Conservation (phyloP, 2,113 vertebrate genomes). For the Kryptolebias marmoratus region DNA sequence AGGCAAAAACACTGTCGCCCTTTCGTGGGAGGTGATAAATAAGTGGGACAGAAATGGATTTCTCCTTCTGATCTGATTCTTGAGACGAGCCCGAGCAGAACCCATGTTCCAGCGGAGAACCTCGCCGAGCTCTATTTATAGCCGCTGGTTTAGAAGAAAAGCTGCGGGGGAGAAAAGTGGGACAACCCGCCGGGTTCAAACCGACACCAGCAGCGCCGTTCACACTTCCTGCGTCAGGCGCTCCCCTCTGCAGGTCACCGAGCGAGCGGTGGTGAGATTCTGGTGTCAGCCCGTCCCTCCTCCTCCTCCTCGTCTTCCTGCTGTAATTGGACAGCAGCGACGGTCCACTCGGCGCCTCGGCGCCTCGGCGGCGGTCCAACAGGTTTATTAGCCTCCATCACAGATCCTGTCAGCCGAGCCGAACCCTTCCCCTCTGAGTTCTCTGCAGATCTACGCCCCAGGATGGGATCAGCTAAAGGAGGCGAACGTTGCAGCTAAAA, state of each 20-base stretch:
- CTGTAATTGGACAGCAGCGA: slow-evolving; percentile 45
- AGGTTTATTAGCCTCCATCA: slow-evolving; percentile 49
- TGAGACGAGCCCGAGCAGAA: not conserved
- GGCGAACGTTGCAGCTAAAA: no score
- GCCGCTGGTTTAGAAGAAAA: slow-evolving; percentile 26
- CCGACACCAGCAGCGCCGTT: slow-evolving; percentile 29
- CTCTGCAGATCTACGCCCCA: not conserved
- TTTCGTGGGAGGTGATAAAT: no score
- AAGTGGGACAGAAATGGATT: no score
- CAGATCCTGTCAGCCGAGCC: slow-evolving; percentile 9
- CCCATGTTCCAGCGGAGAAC: slow-evolving; percentile 10
- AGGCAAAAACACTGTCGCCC: no score
- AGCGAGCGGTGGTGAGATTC: no score
- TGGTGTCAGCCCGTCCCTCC: no score
- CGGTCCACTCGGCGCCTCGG: slow-evolving; percentile 38
- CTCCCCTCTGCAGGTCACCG: not conserved
- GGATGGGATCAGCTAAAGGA: no score
- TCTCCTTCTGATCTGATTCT: no score
- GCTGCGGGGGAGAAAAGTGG: slow-evolving; percentile 42
- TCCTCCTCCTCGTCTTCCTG: slow-evolving; percentile 11
- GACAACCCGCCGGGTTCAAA: slow-evolving; percentile 30
- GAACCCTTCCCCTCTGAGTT: slow-evolving; percentile 5
- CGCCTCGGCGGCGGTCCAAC: slow-evolving; percentile 16
- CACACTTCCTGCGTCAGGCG: not conserved
- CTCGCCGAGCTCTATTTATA: slow-evolving; percentile 46